Evolutionary conservation across 1,140 invertebrate genomes (phyloP).

Genomic region (Nilaparvata lugens): DNA sequence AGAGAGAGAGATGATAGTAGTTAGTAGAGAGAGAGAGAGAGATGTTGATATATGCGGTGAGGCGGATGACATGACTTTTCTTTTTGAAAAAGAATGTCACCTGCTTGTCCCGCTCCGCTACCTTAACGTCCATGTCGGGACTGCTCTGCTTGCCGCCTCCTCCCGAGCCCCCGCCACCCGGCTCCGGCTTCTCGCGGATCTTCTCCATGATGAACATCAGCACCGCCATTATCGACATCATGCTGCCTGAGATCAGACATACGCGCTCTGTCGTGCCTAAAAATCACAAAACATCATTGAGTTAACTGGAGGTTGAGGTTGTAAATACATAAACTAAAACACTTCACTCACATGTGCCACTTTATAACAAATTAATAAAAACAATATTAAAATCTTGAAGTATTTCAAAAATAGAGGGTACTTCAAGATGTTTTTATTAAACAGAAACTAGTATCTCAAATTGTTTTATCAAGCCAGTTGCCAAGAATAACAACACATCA

Average conservation of each 20-base stretch:
- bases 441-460: too few species aligned
- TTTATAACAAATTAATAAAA: too few species aligned
- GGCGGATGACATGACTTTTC: constrained; percentile 6
- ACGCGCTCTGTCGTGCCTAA: constrained; percentile 93
- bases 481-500: too few species aligned
- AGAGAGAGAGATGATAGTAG: background rate
- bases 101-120: constrained; percentile 72
- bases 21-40: background rate
- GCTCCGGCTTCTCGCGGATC: constrained; percentile 94
- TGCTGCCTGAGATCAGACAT: constrained; percentile 90
- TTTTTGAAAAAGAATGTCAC: constrained; percentile 26
- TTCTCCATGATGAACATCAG: constrained; percentile 97
- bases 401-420: too few species aligned
- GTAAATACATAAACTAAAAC: too few species aligned
- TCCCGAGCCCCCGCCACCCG: constrained; percentile 72
- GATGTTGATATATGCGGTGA: too few species aligned
- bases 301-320: too few species aligned
- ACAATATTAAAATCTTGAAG: too few species aligned
- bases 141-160: constrained; percentile 51
- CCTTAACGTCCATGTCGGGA: constrained; percentile 41
- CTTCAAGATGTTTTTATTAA: too few species aligned
- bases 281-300: constrained; percentile 28
- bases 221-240: constrained; percentile 87
- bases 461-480: too few species aligned
- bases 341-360: too few species aligned